Evolutionary conservation across 1,140 invertebrate species (phyloP), one percentile per base, ranked within the genome.

Genomic region (Brachionus calyciflorus): DNA sequence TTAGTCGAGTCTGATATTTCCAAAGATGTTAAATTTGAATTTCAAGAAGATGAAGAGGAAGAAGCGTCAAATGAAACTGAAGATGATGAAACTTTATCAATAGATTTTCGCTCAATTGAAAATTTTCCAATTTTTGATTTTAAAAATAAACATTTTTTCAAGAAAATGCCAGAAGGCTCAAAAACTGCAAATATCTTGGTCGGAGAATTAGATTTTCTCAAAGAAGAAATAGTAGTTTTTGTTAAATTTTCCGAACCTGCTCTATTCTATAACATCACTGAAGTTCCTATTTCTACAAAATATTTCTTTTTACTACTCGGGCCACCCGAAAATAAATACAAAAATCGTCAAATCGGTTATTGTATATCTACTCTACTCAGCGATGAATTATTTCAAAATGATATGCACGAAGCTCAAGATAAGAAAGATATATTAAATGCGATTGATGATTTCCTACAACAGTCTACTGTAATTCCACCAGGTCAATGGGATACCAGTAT

Each of bases 131-230:
- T 60, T 17, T 60, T 60, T 60, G 55, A 60, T 37, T 70, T 73
- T 55, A 41, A 49, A 73, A 73, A 87, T 93, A 88, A 88, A 89
- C 89, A 94, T 80, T 98, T 98, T 80, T 94, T 97, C 93, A 88
- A 92, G 48, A 97, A 97, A 87, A 94, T 99, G 81, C 96, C 95
- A n/a, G 89, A 89, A 0, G 95, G 94, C n/a, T 91, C 94, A 0
- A 95, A 99, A 85, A 93, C 95, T 1, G 93, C 93, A 3, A 98
- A 98, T 83, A 96, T 99, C 80, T 87, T 99, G 7, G 93, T 99
- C 1, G 96, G 96, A 7, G 95, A 98, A 87, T 92, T 98, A 3
- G 94, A 98, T 83, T 97, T 97, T 83, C 87, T 99, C 24, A 91
- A 93, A 82, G 90, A 92, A 0, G 83, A 98, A 51, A 77, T 82